phyloP scores from a whole-genome alignment of 2,797 vertebrate species.

The Manis crassicaudata region DNA sequence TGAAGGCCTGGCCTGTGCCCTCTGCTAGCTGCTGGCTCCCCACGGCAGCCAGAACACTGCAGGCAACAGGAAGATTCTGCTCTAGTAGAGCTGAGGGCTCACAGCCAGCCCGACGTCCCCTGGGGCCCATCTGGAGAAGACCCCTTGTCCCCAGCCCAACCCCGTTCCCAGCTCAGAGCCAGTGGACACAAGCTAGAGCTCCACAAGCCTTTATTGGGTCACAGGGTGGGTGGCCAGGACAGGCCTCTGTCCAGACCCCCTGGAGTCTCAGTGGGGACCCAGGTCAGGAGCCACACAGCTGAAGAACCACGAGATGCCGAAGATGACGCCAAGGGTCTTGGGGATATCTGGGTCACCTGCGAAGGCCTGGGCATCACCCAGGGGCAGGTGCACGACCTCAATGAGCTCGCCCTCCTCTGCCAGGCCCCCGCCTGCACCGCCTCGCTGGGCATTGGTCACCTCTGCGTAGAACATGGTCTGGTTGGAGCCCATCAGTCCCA shows the following conservation, averaged over 20 bases:
- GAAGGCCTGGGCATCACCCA: slow-evolving; percentile 93
- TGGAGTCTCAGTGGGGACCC: not conserved
- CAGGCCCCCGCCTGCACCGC: slow-evolving; percentile 91
- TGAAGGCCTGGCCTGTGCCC: not conserved
- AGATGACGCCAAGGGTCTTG: slow-evolving; percentile 95
- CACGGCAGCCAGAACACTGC: not conserved
- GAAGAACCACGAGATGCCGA: slow-evolving; percentile 96
- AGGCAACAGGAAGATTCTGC: not conserved
- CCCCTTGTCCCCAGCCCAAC: not conserved
- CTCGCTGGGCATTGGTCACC: slow-evolving; percentile 93
- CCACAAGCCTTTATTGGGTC: slow-evolving; percentile 49
- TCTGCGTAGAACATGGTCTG: slow-evolving; percentile 97
- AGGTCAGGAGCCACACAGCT: slow-evolving; percentile 90
- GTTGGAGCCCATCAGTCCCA: slow-evolving; percentile 92
- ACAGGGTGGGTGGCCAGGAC: not conserved
- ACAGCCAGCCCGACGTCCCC: not conserved
- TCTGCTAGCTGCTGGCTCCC: not conserved
- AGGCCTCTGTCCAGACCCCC: not conserved
- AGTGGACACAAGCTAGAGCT: not conserved
- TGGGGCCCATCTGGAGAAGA: not conserved
- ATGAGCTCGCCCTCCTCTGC: slow-evolving; percentile 93
- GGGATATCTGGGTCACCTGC: slow-evolving; percentile 90
- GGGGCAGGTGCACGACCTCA: slow-evolving; percentile 93
- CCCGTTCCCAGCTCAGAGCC: not conserved
- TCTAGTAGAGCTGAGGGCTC: not conserved